Base-by-base conservation (phyloP, 2,797 vertebrate species). In the Mormyrops boulengeri region DNA sequence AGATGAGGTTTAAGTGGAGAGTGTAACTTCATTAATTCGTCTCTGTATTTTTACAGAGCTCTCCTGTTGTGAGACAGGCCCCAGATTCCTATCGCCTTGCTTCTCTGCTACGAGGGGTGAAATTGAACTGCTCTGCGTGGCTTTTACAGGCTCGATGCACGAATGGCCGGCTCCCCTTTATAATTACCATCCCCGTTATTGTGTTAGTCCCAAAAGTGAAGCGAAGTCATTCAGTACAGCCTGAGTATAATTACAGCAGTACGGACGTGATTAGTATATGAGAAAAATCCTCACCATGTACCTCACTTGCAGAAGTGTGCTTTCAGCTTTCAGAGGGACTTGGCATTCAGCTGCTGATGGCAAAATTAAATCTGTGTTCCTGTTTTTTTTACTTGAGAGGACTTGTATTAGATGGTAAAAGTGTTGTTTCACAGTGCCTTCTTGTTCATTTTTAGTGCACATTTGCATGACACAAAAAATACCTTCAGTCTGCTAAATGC, bases 21-120 rank as follows among this genome's bases (percentile, higher is more conserved):
- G 89, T 85, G 57, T 66, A 86, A 52, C 89, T 89, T 89, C 89
- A 89, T 89, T 89, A 86, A 57, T 89, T 44, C 26, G 82, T 4
- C 53, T 69, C 62, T 73, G 85, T 89, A 41, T 87, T 85, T 73
- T 69, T 60, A 30, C 60, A 22, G 57, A 52, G 30, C 47, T 66
- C 53, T 22, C 52, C 34, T 62, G 53, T 60, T 62, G 47, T 30
- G 89, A 26, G 19, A 69, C 57, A 73, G 62, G 22, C 84, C 26
- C 11, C 84, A 19, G 89, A 87, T 73, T 77, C 47, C 19, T 62
- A 87, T 89, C 89, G 2, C 57, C 89, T 50, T 8, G 19, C 34
- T 26, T 44, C 4, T 69, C 44, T 17, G 60, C 44, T 85, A 19
- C 14, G 9, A 47, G 88, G 53, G 44, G 22, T 17, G 57, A 86